Conservation (phyloP, 2,113 vertebrate species). For the Oreotragus oreotragus region DNA sequence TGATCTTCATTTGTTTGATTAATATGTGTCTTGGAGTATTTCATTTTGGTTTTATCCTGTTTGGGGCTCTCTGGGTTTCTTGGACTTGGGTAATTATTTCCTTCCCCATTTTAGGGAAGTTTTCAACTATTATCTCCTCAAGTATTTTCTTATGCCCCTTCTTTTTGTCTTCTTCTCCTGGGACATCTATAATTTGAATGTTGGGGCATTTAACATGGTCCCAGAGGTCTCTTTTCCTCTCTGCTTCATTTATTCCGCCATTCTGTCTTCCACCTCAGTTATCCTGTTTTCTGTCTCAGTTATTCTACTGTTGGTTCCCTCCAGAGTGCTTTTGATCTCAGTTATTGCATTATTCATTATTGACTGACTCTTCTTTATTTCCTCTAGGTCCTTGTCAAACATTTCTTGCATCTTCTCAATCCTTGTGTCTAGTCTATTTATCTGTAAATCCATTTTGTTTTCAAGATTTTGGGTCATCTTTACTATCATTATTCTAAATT, state of each 20-base stretch:
- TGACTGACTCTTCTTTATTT: background rate
- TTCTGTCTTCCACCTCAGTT: background rate
- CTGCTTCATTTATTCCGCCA: background rate
- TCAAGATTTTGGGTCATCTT: background rate
- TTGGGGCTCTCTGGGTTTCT: background rate
- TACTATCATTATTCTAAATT: background rate
- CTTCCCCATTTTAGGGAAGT: background rate
- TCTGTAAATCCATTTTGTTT: background rate
- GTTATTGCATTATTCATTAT: background rate
- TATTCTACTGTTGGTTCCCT: background rate
- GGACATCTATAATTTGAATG: background rate
- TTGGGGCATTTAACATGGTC: background rate
- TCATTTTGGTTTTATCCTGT: background rate
- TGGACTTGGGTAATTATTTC: background rate
- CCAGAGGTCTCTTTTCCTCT: background rate
- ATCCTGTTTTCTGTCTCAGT: background rate
- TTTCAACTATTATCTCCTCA: background rate
- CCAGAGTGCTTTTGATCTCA: background rate
- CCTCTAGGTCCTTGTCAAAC: background rate
- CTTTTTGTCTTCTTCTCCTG: background rate
- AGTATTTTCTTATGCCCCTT: background rate
- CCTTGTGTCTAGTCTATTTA: background rate
- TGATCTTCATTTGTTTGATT: background rate
- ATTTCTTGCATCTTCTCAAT: background rate
- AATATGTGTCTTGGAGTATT: background rate